phyloP scores from a whole-genome alignment of 2,888 invertebrate genomes.

The Ormia ochracea region DNA sequence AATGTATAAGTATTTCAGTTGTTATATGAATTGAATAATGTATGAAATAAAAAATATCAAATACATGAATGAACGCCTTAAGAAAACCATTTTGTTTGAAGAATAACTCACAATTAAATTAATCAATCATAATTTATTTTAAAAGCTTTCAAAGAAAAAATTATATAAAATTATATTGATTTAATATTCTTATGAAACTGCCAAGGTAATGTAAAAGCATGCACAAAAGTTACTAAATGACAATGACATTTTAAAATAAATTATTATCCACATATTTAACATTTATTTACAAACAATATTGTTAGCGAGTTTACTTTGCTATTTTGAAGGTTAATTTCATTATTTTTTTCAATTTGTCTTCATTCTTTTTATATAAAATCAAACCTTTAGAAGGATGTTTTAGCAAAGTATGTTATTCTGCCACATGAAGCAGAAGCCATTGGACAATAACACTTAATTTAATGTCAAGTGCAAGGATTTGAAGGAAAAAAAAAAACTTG shows the following conservation, averaged over 20 bases:
- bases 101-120: too few relatives aligned
- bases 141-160: background rate
- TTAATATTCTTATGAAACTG: background rate
- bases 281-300: slow-evolving; percentile 3
- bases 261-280: slow-evolving; percentile 22
- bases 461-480: slow-evolving; percentile 44
- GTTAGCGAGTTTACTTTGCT: background rate
- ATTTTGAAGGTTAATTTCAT: slow-evolving; percentile 15
- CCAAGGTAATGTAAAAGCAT: slow-evolving; percentile 2
- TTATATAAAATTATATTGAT: background rate
- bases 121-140: too few relatives aligned
- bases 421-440: slow-evolving; percentile 24
- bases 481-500: slow-evolving; percentile 15
- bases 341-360: background rate
- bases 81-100: too few relatives aligned
- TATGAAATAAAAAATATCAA: too few relatives aligned
- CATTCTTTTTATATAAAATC: background rate
- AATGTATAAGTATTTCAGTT: too few relatives aligned
- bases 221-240: background rate
- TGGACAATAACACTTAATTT: slow-evolving; percentile 21
- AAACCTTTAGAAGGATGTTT: slow-evolving; percentile 13
- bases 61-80: too few relatives aligned
- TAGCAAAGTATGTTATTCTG: background rate
- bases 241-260: slow-evolving; percentile 27
- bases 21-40: too few relatives aligned